phyloP scores from a whole-genome alignment of 2,888 invertebrate species.

The Busseola fusca region DNA sequence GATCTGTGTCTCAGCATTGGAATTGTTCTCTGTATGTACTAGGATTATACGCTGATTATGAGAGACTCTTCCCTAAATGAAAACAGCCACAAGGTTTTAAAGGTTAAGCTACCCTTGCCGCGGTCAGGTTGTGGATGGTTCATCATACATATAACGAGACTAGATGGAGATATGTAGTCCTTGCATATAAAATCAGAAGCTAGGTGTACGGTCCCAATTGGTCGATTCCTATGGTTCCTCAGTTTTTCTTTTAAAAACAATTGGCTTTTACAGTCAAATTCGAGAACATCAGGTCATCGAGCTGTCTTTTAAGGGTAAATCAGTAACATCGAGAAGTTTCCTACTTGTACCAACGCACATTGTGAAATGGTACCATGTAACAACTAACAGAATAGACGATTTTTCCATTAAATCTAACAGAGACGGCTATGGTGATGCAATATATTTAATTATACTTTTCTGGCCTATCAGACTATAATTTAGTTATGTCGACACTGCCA shows the following conservation, averaged over 20 bases:
- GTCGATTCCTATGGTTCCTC: no score
- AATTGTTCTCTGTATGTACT: no score
- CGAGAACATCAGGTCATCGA: background rate
- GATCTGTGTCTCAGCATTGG: background rate
- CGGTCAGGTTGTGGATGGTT: no score
- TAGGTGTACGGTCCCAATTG: no score
- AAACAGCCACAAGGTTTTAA: no score
- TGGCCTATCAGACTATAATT: background rate
- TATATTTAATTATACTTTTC: slow-evolving; percentile 6
- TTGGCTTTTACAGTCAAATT: background rate
- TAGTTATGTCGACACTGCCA: no score
- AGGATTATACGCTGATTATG: background rate
- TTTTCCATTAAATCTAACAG: slow-evolving; percentile 15
- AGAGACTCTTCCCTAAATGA: background rate
- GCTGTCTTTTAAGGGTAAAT: background rate
- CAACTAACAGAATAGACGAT: slow-evolving; percentile 4
- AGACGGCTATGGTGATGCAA: slow-evolving; percentile 2
- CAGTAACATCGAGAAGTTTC: background rate
- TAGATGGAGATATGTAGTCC: no score
- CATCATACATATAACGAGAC: no score
- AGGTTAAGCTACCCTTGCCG: no score
- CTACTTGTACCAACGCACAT: slow-evolving; percentile 31
- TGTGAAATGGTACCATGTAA: slow-evolving; percentile 18
- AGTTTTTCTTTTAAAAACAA: no score
- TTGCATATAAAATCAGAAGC: no score